Percentiles rank a stretch among this genome's conserved stretches.
These are phyloP conservation scores for Vireo altiloquus DNA, from an alignment of 2,113 vertebrate species.

Conservation along the genomic window DNA sequence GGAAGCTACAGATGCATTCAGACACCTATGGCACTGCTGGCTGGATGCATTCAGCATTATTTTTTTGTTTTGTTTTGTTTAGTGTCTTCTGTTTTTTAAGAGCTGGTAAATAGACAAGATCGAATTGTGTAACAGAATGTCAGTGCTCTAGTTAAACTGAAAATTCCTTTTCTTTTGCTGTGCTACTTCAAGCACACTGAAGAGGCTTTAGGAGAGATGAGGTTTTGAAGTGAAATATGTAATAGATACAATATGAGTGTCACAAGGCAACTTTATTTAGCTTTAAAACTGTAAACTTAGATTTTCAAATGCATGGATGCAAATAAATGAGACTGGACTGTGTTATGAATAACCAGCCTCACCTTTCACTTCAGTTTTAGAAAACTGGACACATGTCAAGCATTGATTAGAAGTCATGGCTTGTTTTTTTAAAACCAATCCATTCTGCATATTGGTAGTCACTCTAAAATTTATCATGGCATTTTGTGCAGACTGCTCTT, in stretches of 20 bases:
- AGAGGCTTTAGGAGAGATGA: slow-evolving; percentile 82
- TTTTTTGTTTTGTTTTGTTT: slow-evolving; percentile 55
- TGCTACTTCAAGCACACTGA: slow-evolving; percentile 79
- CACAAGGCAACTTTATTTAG: slow-evolving; percentile 78
- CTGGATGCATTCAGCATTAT: slow-evolving; percentile 69
- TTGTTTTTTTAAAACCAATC: slow-evolving; percentile 7
- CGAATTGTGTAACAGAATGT: slow-evolving; percentile 82
- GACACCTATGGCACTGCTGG: slow-evolving; percentile 75
- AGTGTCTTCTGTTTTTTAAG: slow-evolving; percentile 78
- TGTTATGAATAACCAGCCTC: neutral
- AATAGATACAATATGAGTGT: slow-evolving; percentile 80
- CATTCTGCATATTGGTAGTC: neutral
- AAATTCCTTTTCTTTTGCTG: slow-evolving; percentile 82
- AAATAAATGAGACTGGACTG: slow-evolving; percentile 45
- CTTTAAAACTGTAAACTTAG: slow-evolving; percentile 76
- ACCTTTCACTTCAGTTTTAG: slow-evolving; percentile 17
- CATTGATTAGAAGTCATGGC: neutral
- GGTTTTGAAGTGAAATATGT: slow-evolving; percentile 85
- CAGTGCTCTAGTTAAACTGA: slow-evolving; percentile 83
- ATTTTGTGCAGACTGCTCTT: neutral
- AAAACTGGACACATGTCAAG: slow-evolving; percentile 6
- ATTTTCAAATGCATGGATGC: slow-evolving; percentile 58
- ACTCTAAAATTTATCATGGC: neutral
- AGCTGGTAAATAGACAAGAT: slow-evolving; percentile 82
- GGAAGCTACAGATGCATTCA: slow-evolving; percentile 76